Percentiles rank a stretch among this genome's conserved stretches.
Conservation (phyloP, 2,113 vertebrate species). For the Narcine bancroftii region DNA sequence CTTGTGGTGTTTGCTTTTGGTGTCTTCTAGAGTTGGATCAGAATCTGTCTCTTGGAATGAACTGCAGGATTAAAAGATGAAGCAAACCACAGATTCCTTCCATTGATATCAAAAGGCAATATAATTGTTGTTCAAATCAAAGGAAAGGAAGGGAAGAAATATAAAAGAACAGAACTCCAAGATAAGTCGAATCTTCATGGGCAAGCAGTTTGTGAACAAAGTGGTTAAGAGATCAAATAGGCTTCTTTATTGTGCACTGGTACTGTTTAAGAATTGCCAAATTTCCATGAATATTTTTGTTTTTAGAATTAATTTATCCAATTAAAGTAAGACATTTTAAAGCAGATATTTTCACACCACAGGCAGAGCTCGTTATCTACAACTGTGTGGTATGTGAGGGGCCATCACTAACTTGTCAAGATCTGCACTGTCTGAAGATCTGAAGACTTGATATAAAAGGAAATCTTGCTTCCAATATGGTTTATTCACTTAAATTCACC, state of each 20-base stretch:
- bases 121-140: background rate
- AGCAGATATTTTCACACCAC: background rate
- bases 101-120: background rate
- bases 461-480: background rate
- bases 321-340: background rate
- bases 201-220: background rate
- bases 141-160: background rate
- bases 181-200: background rate
- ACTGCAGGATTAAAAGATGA: background rate
- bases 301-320: background rate
- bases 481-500: conserved; percentile 3
- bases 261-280: background rate
- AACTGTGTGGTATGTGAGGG: background rate
- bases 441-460: background rate
- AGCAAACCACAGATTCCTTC: background rate
- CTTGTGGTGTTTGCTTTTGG: background rate
- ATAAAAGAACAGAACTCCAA: background rate
- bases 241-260: too few relatives aligned
- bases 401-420: background rate
- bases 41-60: background rate
- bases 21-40: background rate
- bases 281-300: background rate
- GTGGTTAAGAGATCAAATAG: background rate
- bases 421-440: background rate
- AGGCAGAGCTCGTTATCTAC: background rate